Conservation (phyloP, 2,113 vertebrate species). For the Fregetta grallaria region DNA sequence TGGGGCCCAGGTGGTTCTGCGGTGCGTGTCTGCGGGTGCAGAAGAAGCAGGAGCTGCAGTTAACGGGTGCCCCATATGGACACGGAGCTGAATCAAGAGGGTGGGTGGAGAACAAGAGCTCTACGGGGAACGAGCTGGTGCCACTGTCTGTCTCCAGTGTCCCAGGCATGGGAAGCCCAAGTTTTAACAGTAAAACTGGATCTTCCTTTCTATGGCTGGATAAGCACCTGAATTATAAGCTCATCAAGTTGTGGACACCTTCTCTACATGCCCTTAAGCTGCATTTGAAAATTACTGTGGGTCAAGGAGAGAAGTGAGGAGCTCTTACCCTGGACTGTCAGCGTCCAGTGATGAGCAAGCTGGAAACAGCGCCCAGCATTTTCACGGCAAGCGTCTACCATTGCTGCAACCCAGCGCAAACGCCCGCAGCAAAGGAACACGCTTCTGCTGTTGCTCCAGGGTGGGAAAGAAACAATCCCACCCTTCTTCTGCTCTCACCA, state of each 20-base stretch:
- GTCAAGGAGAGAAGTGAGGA: background rate
- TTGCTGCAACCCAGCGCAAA: background rate
- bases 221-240: background rate
- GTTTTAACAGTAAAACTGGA: background rate
- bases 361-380: background rate
- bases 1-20: background rate
- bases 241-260: background rate
- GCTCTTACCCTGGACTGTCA: background rate
- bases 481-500: background rate
- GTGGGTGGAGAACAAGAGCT: background rate
- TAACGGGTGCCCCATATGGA: background rate
- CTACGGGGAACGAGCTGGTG: background rate
- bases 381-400: background rate
- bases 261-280: background rate
- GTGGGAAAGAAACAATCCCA: background rate
- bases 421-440: background rate
- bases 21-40: background rate
- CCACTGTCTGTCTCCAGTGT: background rate
- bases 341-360: background rate
- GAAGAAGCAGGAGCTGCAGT: background rate
- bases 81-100: background rate
- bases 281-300: background rate
- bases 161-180: background rate
- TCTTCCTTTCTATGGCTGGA: background rate
- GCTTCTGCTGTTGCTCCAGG: background rate